A percentile compares a stretch with the other conserved stretches of the same genome.
Evolutionary conservation across 2,797 vertebrate genomes (phyloP).

Genomic region (Cirrhinus mrigala): DNA sequence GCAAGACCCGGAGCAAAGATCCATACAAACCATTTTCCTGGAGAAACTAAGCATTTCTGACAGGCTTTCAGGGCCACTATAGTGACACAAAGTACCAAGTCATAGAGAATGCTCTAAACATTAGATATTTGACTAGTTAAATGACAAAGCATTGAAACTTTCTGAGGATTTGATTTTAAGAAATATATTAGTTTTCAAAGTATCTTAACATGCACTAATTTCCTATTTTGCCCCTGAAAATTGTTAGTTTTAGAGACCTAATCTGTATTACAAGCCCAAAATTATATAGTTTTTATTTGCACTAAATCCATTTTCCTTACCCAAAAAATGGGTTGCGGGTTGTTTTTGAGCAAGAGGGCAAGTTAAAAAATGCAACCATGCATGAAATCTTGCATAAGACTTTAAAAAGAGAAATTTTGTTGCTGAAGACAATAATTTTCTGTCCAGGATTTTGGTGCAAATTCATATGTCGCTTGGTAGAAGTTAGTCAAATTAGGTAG

Average conservation of each 20-base stretch:
- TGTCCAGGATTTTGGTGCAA: not conserved
- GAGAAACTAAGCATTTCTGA: constrained; percentile 98
- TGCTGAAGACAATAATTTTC: not conserved
- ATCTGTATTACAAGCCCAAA: not conserved
- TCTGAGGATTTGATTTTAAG: constrained; percentile 3
- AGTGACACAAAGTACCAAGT: constrained; percentile 77
- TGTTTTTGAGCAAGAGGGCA: not conserved
- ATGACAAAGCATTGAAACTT: constrained; percentile 20
- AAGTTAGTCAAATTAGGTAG: not conserved
- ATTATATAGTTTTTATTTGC: not conserved
- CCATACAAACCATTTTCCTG: constrained; percentile 96
- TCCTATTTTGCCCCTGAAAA: not conserved
- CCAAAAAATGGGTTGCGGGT: not conserved
- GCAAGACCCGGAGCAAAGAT: constrained; percentile 92
- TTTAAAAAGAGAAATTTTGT: not conserved
- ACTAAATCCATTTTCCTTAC: not conserved
- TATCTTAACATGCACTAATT: not conserved
- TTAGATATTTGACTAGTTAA: constrained; percentile 36
- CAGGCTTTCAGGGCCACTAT: constrained; percentile 86
- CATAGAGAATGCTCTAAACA: constrained; percentile 19
- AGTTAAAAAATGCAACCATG: not conserved
- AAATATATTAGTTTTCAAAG: constrained; percentile 13
- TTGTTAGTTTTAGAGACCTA: not conserved
- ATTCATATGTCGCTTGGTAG: not conserved
- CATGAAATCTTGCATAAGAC: not conserved